A percentile compares a stretch with the other conserved stretches of the same genome.
phyloP scores from a whole-genome alignment of 1,140 invertebrate species.

The Drosophila sproati region DNA sequence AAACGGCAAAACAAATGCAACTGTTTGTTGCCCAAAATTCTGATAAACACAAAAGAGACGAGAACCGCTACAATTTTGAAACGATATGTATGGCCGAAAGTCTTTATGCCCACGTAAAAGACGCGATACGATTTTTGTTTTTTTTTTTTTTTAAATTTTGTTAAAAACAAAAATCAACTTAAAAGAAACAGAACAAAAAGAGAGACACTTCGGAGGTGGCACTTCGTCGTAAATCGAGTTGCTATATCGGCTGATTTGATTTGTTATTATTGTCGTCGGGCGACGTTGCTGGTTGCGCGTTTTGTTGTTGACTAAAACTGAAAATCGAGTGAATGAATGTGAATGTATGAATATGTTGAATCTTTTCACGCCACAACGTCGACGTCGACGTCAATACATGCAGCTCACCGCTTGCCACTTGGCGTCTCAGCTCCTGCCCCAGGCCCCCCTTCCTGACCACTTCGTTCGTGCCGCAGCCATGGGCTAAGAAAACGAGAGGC shows the following conservation, averaged over 20 bases:
- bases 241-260: constrained; percentile 1
- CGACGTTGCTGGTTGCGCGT: constrained; percentile 56
- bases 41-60: background rate
- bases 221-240: background rate
- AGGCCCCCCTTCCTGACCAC: background rate
- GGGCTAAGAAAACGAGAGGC: constrained; percentile 7
- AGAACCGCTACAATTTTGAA: too few species aligned
- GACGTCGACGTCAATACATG: constrained; percentile 34
- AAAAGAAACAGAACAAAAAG: background rate
- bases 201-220: background rate
- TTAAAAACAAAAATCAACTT: background rate
- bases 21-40: background rate
- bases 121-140: background rate
- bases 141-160: too few species aligned
- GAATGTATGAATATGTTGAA: constrained; percentile 64
- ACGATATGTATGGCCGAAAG: too few species aligned
- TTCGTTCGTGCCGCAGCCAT: background rate
- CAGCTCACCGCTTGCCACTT: constrained; percentile 4
- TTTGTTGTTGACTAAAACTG: constrained; percentile 74
- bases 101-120: too few species aligned
- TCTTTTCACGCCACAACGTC: constrained; percentile 39
- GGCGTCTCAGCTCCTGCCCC: background rate
- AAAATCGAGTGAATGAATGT: constrained; percentile 44
- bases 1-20: background rate
- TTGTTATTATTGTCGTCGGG: constrained; percentile 7